phyloP scores from a whole-genome alignment of 1,140 invertebrate genomes.

The Helicoverpa armigera region DNA sequence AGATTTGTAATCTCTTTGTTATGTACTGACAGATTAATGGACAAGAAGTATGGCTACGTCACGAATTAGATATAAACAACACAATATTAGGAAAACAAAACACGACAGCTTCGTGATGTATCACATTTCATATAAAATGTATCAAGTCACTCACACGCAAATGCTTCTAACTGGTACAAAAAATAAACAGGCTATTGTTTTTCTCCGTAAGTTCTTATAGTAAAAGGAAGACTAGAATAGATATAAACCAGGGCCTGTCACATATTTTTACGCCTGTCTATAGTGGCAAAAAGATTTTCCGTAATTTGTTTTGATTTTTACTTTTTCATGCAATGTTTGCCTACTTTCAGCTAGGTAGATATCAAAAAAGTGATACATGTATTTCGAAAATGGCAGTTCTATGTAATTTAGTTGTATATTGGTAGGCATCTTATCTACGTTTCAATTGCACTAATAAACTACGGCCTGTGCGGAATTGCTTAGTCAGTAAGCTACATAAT shows the following conservation, averaged over 20 bases:
- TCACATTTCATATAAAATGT: conserved; percentile 1
- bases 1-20: not conserved
- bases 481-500: not conserved
- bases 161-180: not conserved
- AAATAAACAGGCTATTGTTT: not conserved
- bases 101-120: not conserved
- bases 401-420: too few species aligned
- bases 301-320: not conserved
- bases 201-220: not conserved
- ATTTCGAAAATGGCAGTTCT: too few species aligned
- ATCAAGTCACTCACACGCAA: not conserved
- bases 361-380: too few species aligned
- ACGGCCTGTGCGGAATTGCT: not conserved
- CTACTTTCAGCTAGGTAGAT: not conserved
- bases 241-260: not conserved
- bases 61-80: not conserved
- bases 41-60: conserved; percentile 1
- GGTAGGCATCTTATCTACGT: not conserved
- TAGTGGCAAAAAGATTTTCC: not conserved
- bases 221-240: not conserved
- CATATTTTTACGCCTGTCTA: not conserved
- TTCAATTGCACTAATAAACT: not conserved
- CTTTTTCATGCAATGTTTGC: not conserved
- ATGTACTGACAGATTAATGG: conserved; percentile 7
- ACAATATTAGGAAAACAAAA: not conserved